A percentile compares a stretch with the other conserved stretches of the same genome.
phyloP scores from a whole-genome alignment of 2,888 invertebrate genomes.

The Cataglyphis altisquamis region DNA sequence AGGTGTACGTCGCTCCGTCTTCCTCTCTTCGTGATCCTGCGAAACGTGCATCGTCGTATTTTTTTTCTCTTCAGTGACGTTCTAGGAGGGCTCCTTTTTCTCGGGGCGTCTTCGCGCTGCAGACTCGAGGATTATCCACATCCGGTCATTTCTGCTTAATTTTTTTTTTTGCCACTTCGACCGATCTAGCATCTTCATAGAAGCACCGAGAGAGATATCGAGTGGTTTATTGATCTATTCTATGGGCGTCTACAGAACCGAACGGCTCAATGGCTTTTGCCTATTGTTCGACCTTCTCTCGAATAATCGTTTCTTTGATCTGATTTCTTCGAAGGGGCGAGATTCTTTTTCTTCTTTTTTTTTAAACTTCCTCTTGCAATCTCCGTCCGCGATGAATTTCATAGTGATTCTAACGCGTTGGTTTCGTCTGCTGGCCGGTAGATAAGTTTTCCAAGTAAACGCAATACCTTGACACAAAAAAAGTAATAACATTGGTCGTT shows the following conservation, averaged over 20 bases:
- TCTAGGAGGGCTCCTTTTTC: conserved; percentile 54
- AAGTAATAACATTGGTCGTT: background rate
- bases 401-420: conserved; percentile 12
- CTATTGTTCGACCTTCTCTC: conserved; percentile 69
- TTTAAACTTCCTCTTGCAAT: conserved; percentile 56
- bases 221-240: conserved; percentile 76
- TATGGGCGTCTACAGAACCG: conserved; percentile 62
- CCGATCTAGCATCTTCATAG: conserved; percentile 21
- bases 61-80: conserved; percentile 78
- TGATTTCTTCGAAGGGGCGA: conserved; percentile 60
- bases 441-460: background rate
- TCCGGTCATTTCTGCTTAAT: conserved; percentile 84
- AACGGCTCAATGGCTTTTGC: conserved; percentile 71
- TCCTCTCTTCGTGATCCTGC: conserved; percentile 65
- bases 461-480: background rate
- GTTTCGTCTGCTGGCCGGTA: background rate
- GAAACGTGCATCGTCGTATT: conserved; percentile 80
- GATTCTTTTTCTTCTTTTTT: conserved; percentile 53
- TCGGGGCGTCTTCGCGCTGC: conserved; percentile 57
- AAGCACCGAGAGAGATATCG: conserved; percentile 75
- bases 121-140: conserved; percentile 81
- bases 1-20: conserved; percentile 44
- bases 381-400: conserved; percentile 35
- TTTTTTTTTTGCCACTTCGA: conserved; percentile 65
- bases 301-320: conserved; percentile 66